A percentile compares a stretch with the other conserved stretches of the same genome.
These are phyloP conservation scores for Osmerus eperlanus DNA, from an alignment of 2,113 vertebrate species.

Conservation along the genomic window DNA sequence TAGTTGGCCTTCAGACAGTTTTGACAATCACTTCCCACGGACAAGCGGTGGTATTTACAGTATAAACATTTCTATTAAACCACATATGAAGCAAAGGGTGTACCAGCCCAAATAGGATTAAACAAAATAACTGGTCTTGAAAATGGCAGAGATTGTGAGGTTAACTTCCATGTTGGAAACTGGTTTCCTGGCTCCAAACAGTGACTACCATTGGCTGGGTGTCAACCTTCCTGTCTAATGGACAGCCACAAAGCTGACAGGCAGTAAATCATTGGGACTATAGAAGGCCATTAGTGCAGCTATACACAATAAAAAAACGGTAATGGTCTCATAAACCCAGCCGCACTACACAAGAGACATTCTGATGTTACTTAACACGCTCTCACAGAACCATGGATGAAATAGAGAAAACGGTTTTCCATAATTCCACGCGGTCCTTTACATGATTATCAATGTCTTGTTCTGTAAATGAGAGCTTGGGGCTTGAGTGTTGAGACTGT, in stretches of 20 bases:
- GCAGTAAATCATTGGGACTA: conserved; percentile 66
- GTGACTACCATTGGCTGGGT: conserved; percentile 58
- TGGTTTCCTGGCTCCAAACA: conserved; percentile 53
- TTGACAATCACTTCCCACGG: conserved; percentile 29
- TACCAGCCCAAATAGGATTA: not conserved
- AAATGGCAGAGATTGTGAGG: not conserved
- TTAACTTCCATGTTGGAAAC: conserved; percentile 33
- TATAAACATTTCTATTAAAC: conserved; percentile 23
- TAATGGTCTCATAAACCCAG: conserved; percentile 73
- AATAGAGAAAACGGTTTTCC: conserved; percentile 50
- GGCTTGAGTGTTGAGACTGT: conserved; percentile 48
- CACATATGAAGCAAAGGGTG: conserved; percentile 16
- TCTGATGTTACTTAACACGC: conserved; percentile 68
- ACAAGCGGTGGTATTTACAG: conserved; percentile 20
- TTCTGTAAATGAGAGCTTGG: conserved; percentile 31
- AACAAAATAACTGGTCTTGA: conserved; percentile 9
- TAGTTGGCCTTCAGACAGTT: conserved; percentile 33
- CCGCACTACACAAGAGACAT: conserved; percentile 65
- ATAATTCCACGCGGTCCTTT: conserved; percentile 55
- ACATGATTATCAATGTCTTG: conserved; percentile 55
- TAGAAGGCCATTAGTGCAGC: conserved; percentile 70
- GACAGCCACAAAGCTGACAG: conserved; percentile 65
- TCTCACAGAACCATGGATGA: conserved; percentile 49
- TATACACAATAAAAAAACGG: conserved; percentile 69
- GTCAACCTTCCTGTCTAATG: conserved; percentile 67